Percentiles rank a stretch among this genome's conserved stretches.
phyloP scores from a whole-genome alignment of 2,113 vertebrate species.

The Cololabis saira region DNA sequence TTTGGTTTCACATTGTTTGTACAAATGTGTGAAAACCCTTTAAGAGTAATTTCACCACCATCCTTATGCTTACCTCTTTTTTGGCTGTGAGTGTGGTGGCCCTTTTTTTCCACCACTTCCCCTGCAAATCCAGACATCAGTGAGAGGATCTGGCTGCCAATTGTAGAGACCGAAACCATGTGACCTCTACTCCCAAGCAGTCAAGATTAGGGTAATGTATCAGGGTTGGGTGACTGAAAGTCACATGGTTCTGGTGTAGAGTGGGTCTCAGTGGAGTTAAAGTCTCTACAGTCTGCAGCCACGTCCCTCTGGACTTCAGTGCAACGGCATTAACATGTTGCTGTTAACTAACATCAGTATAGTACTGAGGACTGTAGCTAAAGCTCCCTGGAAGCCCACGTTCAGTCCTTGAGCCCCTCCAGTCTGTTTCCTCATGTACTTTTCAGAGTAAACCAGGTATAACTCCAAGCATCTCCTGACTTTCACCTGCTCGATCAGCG shows the following conservation, averaged over 20 bases:
- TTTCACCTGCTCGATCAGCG: conserved; percentile 76
- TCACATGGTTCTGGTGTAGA: too few relatives aligned
- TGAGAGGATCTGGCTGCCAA: neutral
- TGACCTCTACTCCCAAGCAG: too few relatives aligned
- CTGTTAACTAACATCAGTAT: conserved; percentile 27
- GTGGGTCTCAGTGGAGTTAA: too few relatives aligned
- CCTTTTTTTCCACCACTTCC: neutral
- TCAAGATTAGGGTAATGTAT: too few relatives aligned
- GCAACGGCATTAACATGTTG: conserved; percentile 9
- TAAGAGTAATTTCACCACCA: neutral
- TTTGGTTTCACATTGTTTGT: too few relatives aligned
- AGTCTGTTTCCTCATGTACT: conserved; percentile 18
- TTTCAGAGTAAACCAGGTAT: conserved; percentile 72
- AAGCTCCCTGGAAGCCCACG: conserved; percentile 8
- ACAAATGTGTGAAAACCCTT: too few relatives aligned
- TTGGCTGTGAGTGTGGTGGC: neutral
- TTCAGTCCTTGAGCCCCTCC: conserved; percentile 17
- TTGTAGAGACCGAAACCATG: too few relatives aligned
- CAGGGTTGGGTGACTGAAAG: too few relatives aligned
- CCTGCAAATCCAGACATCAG: conserved; percentile 6
- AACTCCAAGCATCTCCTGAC: conserved; percentile 72
- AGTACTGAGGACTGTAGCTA: conserved; percentile 26
- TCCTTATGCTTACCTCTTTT: too few relatives aligned
- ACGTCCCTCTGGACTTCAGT: conserved; percentile 1
- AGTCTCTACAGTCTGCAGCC: neutral